Conservation (phyloP, 2,797 vertebrate species). For the Parauchenoglanis ngamensis region DNA sequence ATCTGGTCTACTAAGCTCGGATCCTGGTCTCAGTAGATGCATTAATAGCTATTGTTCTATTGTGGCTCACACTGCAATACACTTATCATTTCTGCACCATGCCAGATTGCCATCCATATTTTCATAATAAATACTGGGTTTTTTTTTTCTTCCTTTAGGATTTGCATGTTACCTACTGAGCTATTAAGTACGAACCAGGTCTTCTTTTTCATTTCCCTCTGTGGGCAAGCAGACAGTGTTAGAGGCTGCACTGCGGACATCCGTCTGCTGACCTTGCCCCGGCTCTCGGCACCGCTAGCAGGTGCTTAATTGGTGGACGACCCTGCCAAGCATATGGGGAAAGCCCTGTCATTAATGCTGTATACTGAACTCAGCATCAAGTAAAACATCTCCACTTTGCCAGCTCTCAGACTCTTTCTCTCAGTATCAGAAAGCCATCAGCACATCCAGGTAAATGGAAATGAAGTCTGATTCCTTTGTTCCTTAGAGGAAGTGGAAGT, state of each 20-base stretch:
- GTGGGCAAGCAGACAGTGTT: conserved; percentile 34
- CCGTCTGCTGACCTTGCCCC: conserved; percentile 48
- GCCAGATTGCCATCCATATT: conserved; percentile 29
- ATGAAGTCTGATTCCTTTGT: conserved; percentile 23
- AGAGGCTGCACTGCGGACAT: conserved; percentile 42
- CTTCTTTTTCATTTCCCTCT: conserved; percentile 52
- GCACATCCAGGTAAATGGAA: not conserved
- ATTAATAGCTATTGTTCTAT: conserved; percentile 2
- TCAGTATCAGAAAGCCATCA: not conserved
- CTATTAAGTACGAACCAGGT: conserved; percentile 14
- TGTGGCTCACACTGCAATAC: not conserved
- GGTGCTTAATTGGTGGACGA: conserved; percentile 81
- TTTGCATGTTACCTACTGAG: conserved; percentile 2
- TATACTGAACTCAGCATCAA: conserved; percentile 1
- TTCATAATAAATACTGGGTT: not conserved
- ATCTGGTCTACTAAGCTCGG: not conserved
- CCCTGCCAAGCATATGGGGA: conserved; percentile 73
- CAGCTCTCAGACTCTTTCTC: not conserved
- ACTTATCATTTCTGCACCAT: conserved; percentile 8
- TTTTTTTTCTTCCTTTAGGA: not conserved
- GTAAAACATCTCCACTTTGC: not conserved
- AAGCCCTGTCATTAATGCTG: conserved; percentile 53
- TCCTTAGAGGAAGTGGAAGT: conserved; percentile 29
- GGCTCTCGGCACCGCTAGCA: conserved; percentile 71
- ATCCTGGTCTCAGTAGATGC: conserved; percentile 5